A percentile compares a stretch with the other conserved stretches of the same genome.
Conservation (phyloP, 2,888 invertebrate species). For the Prosapia bicincta region DNA sequence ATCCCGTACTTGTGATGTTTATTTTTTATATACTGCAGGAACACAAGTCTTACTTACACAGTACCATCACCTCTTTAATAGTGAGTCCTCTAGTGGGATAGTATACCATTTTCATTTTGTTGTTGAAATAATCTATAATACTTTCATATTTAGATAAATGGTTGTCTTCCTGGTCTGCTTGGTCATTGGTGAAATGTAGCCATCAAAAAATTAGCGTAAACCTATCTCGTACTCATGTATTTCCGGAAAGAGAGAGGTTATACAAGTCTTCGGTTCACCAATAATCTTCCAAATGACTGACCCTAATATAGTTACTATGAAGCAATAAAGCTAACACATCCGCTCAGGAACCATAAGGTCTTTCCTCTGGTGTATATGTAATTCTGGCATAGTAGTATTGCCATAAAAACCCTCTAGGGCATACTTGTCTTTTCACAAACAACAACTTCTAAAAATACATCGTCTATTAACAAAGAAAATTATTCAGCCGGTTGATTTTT, state of each 20-base stretch:
- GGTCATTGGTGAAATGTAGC: slow-evolving; percentile 11
- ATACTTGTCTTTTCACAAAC: too few relatives aligned
- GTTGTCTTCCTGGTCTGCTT: background rate
- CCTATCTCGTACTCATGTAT: slow-evolving; percentile 6
- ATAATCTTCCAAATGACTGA: slow-evolving; percentile 7
- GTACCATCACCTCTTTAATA: background rate
- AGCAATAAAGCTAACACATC: slow-evolving; percentile 15
- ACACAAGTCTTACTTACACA: background rate
- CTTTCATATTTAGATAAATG: background rate
- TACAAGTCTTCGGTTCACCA: slow-evolving; percentile 16
- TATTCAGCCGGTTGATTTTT: too few relatives aligned
- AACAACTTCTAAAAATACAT: too few relatives aligned
- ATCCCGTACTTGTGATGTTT: background rate
- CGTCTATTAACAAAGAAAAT: too few relatives aligned
- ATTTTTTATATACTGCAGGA: background rate
- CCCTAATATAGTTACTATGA: slow-evolving; percentile 11
- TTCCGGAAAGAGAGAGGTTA: slow-evolving; percentile 5
- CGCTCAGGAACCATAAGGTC: background rate
- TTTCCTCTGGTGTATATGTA: too few relatives aligned
- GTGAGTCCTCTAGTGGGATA: background rate
- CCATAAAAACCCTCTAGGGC: too few relatives aligned
- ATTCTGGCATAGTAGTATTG: too few relatives aligned
- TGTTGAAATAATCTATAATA: background rate
- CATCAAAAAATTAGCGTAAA: slow-evolving; percentile 6
- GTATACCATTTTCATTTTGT: background rate